Evolutionary conservation across 2,113 vertebrate species (phyloP).

Genomic region (Syngnathus scovelli): DNA sequence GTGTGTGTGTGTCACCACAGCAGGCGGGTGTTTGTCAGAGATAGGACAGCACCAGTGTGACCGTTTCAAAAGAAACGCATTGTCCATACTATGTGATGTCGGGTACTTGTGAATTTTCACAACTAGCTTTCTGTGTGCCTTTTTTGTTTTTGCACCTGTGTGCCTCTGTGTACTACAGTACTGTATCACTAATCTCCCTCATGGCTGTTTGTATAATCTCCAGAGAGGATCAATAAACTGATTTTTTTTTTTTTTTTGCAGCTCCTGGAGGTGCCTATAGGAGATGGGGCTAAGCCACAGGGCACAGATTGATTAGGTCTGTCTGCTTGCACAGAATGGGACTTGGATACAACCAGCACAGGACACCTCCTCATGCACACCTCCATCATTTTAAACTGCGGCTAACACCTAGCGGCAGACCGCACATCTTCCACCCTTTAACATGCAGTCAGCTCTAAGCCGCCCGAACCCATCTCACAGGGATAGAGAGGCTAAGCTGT

Average conservation of each 20-base stretch:
- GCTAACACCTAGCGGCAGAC: conserved; percentile 26
- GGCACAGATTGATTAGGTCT: conserved; percentile 57
- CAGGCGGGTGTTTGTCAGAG: conserved; percentile 19
- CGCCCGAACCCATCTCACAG: conserved; percentile 47
- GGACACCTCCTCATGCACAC: conserved; percentile 15
- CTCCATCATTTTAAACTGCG: conserved; percentile 35
- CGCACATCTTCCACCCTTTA: conserved; percentile 36
- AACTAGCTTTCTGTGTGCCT: conserved; percentile 13
- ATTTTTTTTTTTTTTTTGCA: not conserved
- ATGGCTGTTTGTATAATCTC: conserved; percentile 63
- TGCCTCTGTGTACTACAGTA: conserved; percentile 29
- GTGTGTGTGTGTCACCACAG: not conserved
- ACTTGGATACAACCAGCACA: conserved; percentile 45
- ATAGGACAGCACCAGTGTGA: conserved; percentile 6
- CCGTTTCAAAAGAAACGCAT: conserved; percentile 14
- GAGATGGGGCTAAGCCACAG: conserved; percentile 55
- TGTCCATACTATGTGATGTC: conserved; percentile 7
- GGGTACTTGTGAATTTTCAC: conserved; percentile 12
- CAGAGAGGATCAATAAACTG: conserved; percentile 55
- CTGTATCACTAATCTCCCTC: conserved; percentile 25
- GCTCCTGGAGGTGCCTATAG: conserved; percentile 38
- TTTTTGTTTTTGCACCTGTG: conserved; percentile 19
- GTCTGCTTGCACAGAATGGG: conserved; percentile 35
- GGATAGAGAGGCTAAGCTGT: conserved; percentile 48
- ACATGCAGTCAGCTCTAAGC: conserved; percentile 53